These are phyloP conservation scores for Manduca sexta DNA, from an alignment of 1,140 invertebrate species.

Conservation along the genomic window DNA sequence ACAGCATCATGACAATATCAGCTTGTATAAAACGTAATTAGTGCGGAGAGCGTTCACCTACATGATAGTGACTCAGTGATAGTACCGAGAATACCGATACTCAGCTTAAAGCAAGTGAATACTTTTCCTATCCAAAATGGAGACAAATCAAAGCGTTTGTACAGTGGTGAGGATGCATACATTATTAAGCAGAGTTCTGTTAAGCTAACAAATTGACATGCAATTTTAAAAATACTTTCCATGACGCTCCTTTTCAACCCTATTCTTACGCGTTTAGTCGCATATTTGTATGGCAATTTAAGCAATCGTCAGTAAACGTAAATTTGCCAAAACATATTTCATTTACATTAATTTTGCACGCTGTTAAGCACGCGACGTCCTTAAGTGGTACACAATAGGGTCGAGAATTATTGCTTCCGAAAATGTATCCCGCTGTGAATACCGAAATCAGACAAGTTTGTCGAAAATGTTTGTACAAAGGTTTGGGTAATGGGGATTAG, in stretches of 20 bases:
- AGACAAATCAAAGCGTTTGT: constrained; percentile 44
- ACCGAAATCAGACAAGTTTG: constrained; percentile 26
- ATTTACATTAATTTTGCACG: constrained; percentile 10
- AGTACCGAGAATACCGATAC: too few species aligned
- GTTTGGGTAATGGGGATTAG: constrained; percentile 15
- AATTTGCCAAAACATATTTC: background rate
- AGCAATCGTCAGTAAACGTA: background rate
- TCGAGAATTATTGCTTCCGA: constrained; percentile 3
- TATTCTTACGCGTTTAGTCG: background rate
- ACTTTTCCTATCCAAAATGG: constrained; percentile 9
- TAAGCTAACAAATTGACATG: constrained; percentile 29
- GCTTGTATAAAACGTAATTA: too few species aligned
- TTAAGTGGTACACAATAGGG: constrained; percentile 4
- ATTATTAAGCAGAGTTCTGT: constrained; percentile 37
- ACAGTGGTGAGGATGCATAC: constrained; percentile 32
- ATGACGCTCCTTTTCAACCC: background rate
- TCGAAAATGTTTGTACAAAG: constrained; percentile 23
- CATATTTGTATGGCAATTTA: background rate
- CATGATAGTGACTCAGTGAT: too few species aligned
- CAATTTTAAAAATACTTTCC: background rate
- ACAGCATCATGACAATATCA: too few species aligned
- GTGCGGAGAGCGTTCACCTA: too few species aligned
- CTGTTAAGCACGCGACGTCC: background rate
- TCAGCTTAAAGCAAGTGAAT: too few species aligned
- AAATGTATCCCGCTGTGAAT: background rate